Evolutionary conservation across 2,888 invertebrate species (phyloP).

Genomic region (Lithophane socia): DNA sequence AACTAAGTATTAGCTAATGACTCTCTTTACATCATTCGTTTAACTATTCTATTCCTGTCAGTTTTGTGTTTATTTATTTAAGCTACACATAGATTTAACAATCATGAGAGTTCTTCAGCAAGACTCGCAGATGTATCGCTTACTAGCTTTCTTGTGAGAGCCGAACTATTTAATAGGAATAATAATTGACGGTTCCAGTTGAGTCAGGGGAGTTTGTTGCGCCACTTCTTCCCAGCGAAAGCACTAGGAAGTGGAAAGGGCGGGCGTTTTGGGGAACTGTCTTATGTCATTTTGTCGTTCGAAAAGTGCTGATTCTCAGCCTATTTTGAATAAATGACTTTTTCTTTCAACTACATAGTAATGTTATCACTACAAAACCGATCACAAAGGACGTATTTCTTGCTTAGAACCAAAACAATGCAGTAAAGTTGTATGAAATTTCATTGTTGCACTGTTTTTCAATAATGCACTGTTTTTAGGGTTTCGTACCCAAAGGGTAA

Average conservation of each 20-base stretch:
- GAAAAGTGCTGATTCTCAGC: not conserved
- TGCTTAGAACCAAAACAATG: too few relatives aligned
- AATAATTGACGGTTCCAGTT: not conserved
- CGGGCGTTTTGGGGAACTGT: too few relatives aligned
- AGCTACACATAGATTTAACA: not conserved
- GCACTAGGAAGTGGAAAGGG: not conserved
- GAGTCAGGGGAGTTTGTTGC: not conserved
- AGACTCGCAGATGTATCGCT: not conserved
- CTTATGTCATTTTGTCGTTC: not conserved
- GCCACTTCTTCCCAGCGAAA: not conserved
- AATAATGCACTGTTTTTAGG: too few relatives aligned
- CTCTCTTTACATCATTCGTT: not conserved
- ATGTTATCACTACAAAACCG: too few relatives aligned
- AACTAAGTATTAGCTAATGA: not conserved
- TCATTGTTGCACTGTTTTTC: too few relatives aligned
- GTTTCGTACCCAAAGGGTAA: too few relatives aligned
- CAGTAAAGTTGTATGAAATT: too few relatives aligned
- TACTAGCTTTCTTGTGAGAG: not conserved
- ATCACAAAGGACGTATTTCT: too few relatives aligned
- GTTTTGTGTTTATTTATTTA: not conserved
- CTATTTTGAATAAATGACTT: not conserved
- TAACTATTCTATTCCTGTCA: not conserved
- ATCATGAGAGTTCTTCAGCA: not conserved
- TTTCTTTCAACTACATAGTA: too few relatives aligned
- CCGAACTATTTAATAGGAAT: not conserved